Base-by-base conservation (phyloP, 2,888 invertebrate genomes). In the Ptychoptera albimana region DNA sequence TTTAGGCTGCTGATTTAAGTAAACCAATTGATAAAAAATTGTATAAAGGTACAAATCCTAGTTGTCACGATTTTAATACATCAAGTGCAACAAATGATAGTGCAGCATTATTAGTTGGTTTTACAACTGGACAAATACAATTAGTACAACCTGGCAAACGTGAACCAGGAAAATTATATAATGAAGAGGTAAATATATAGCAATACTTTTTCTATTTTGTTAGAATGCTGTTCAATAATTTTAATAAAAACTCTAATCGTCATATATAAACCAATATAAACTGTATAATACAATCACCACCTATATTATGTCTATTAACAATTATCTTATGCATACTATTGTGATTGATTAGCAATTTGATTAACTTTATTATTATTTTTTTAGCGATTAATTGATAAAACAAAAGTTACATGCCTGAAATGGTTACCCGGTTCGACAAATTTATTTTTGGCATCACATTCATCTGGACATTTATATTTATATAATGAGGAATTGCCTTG, bases 21-120 rank as follows among this genome's bases (percentile, higher is more conserved):
- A 94, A 94, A 66, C 96, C 96, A 37, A 80, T 97, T 54, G 97
- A 98, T 67, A 98, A 97, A 66, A 86, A 96, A 64, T 82, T 93
- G 60, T 98, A 98, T 68, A 97, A 97, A 72, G 96, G 96, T 59
- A 96, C 94, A 43, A 93, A 89, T 69, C 98, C 97, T 13, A 98
- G 97, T 23, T 96, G 96, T 67, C 98, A 98, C 62, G 94, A 96
- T 70, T 97, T 98, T 68, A 97, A 97, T 72, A 75, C 78, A 42
- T 73, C 79, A 52, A 80, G 83, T 43, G 83, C 85, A 58, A 80
- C 82, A 46, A 70, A 76, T 12, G 89, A 92, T 49, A 83, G 83
- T 63, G 86, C 91, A 15, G 83, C 86, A 44, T 73, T 98, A 52
- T 73, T 97, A 55, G 91, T 98, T 58, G 98, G 98, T 46, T 97